Evolutionary conservation across 2,113 vertebrate species (phyloP).

Genomic region (Oceanites oceanicus): DNA sequence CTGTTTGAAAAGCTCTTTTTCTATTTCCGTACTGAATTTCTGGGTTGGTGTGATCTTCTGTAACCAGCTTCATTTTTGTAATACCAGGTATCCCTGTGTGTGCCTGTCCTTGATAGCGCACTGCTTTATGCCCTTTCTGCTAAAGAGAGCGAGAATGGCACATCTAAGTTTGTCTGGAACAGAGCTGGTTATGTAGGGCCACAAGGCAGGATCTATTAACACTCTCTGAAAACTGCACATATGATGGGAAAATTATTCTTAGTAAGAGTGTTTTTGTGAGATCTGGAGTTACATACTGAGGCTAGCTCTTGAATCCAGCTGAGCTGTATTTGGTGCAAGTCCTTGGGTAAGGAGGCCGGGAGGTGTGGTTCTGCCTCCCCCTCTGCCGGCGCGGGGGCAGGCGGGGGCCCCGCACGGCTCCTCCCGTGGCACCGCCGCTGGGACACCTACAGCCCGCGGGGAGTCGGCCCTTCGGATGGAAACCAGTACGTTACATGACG

Average conservation of each 20-base stretch:
- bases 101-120: background rate
- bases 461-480: background rate
- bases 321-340: background rate
- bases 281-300: background rate
- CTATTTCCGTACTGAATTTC: background rate
- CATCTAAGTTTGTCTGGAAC: constrained; percentile 5
- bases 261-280: background rate
- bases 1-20: background rate
- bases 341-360: background rate
- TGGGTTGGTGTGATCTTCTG: background rate
- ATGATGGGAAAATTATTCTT: constrained; percentile 36
- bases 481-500: accelerated
- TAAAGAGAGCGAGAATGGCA: background rate
- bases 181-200: background rate
- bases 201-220: background rate
- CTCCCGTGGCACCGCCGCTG: accelerated
- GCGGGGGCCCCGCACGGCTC: accelerated
- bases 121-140: background rate
- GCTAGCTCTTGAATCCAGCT: background rate
- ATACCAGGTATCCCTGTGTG: background rate
- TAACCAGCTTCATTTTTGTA: background rate
- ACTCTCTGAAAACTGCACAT: background rate
- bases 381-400: background rate
- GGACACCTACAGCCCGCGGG: background rate
- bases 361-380: background rate